Evolutionary conservation across 2,888 invertebrate genomes (phyloP), one percentile per base, ranked within the genome.

Genomic region (Sarcophaga variegata): DNA sequence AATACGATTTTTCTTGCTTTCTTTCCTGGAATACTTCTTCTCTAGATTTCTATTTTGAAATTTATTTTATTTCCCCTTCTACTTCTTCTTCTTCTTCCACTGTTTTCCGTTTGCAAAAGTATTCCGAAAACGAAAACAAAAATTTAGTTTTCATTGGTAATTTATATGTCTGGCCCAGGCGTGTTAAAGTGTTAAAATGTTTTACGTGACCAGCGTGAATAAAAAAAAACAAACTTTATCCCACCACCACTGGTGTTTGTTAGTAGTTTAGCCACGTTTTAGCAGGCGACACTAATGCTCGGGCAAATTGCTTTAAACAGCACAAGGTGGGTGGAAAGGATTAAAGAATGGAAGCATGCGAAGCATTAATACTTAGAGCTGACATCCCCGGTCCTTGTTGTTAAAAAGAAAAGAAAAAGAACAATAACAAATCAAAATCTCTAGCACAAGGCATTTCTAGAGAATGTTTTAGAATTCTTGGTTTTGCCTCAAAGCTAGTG

Each of bases 171-270:
- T 17, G 54, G 17, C 54, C 54, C 54, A 1, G 12, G 17, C 17
- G 54, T 54, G 54, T 54, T 54, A 54, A 54, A 54, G 54, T 54
- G 54, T 54, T 54, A 54, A 54, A 54, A 54, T 54, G 54, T 54
- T 54, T 17, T 54, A 54, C 54, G 54, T 54, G 54, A 14, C 54
- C 54, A 17, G 54, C 17, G 14, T 54, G 54, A 0, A 14, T 14
- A 54, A 54, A 12, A 14, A 14, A 14, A 49, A 14, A 17, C 4
- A n/a, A n/a, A n/a, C n/a, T 54, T 17, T 17, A 14, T 54, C 54
- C 54, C 54, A 54, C 54, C 17, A 14, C 10, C 17, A 54, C 37
- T 37, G 37, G 10, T 37, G 8, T 2, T 1, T 8, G 1, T 37
- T 37, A 37, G 37, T 37, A 37, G 2, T 37, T 54, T 54, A 14